Evolutionary conservation across 1,140 invertebrate genomes (phyloP), one percentile per base, ranked within the genome.

Genomic region (Cherax quadricarinatus): DNA sequence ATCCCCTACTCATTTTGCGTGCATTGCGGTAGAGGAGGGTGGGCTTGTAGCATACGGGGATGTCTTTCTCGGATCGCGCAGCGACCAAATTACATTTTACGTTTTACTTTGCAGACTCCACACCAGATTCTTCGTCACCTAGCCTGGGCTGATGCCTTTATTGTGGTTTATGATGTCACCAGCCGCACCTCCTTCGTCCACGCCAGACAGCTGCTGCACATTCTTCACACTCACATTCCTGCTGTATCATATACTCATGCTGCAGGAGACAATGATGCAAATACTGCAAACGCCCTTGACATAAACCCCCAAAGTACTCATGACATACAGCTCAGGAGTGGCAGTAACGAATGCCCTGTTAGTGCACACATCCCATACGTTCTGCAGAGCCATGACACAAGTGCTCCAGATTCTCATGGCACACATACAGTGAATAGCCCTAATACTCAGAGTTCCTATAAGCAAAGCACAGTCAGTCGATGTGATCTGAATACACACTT

Each of bases 81-180:
- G 30, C 30, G 30, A 41, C 30, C 30, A 41, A 41, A 41, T 1
- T 41, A 41, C 30, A 41, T 41, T 41, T 10, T 57, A 57, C 14
- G 6, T 94, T 94, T 97, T 97, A 91, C 96, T 41, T 95, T 96
- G 57, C 95, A 96, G 96, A 96, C 97, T 93, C 96, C 96, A 87
- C 96, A 96, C n/a, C 97, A 97, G 94, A 95, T 97, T 3, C 97
- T 97, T 89, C 97, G 97, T 92, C 97, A 97, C 94, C 96, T 98
- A 92, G 95, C 96, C 94, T 98, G 97, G 97, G 97, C 97, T 21
- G 97, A 98, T 94, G 97, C 97, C 4, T 98, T 97, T 94, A 97
- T 98, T 9, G 96, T 98, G 84, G 97, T 98, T 18, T 98, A 98
- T 95, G 97, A 97, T 83, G 97, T 98, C 51, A 97, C 96, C 94